Base-by-base conservation (phyloP, 2,888 invertebrate species). In the Agapostemon virescens region DNA sequence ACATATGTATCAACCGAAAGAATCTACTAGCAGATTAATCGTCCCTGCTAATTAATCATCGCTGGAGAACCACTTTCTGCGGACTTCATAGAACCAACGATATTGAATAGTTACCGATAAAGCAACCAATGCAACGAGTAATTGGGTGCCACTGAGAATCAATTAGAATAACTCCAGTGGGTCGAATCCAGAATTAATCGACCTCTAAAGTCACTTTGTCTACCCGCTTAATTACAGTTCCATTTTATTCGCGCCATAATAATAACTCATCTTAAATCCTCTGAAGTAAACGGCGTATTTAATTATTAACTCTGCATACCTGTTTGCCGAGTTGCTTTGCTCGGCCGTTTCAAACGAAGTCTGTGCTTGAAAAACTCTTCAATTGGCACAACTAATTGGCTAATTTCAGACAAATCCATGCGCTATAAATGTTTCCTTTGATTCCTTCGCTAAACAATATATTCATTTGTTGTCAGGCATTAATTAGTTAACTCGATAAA, bases 171-270 rank as follows among this genome's bases (percentile, higher is more conserved):
- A 75, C 61, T 79, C 67, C 33, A 72, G 69, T 49, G 67, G 42
- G 69, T 81, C 42, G 69, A 69, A 80, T 71, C 64, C 42, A 30
- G 58, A 80, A 80, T 82, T 82, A 80, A 82, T 76, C 75, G 75
- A 69, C 42, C 75, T 36, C 61, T 67, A 58, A 63, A 72, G 36
- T 75, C 64, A 61, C 72, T 76, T 76, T 75, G 72, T 42, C 38
- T 17, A 36, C 6, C 11, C 23, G 52, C 67, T 73, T 80, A 80
- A 80, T 82, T 73, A 79, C 69, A 36, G 49, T 38, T 40, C 71
- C 40, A 33, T 66, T 69, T 74, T 79, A 68, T 63, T 79, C 68
- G 74, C 52, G 9, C 55, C 38, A 66, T 67, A 66, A 66, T 69
- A 72, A 36, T 67, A 71, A 74, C n/a, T 74, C 55, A 74, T 69